Base-by-base conservation (phyloP, 2,113 vertebrate genomes). In the Holacanthus passer region DNA sequence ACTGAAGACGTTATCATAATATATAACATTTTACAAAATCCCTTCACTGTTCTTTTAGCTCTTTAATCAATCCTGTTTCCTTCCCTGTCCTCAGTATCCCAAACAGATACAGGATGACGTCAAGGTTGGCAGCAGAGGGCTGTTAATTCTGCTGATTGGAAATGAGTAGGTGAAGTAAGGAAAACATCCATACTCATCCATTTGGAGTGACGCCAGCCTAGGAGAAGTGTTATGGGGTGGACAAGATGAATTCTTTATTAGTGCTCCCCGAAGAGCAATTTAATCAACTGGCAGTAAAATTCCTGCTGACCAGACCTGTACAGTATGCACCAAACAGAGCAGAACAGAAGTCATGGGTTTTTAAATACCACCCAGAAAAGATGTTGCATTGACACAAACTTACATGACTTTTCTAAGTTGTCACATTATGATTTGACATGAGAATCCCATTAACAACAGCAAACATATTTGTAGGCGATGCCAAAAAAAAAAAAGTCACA, bases 281-380 rank as follows among this genome's bases (percentile, higher is more conserved):
- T 77, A 79, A 86, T 82, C 81, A 83, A 72, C 73, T 31, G 37
- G 69, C 67, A 84, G 53, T 84, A 78, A 85, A 81, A 83, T 43
- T 70, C 50, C 58, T 17, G 66, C 78, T 79, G 75, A 82, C 71
- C 9, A 7, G 69, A 64, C 39, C 39, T 66, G 41, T n/a, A 47
- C 32, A 8, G 37, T 67, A 22, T 48, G 60, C 59, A 70, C 24
- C 35, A 75, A 45, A 75, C n/a, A 78, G 62, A 88, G 47, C 56
- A 45, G 45, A 45, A 58, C 62, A 70, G 32, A 29, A 74, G 56
- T 69, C 24, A 27, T 1, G 12, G 41, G 17, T 41, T 81, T 73
- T 41, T 62, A 37, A 58, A 68, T 37, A 16, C 17, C 22, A 66
- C 8, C 5, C 17, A 24, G 14, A 4, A 17, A 29, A 43, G 24